Conservation (phyloP, 2,888 invertebrate genomes). For the Glyphotaelius pellucidus region DNA sequence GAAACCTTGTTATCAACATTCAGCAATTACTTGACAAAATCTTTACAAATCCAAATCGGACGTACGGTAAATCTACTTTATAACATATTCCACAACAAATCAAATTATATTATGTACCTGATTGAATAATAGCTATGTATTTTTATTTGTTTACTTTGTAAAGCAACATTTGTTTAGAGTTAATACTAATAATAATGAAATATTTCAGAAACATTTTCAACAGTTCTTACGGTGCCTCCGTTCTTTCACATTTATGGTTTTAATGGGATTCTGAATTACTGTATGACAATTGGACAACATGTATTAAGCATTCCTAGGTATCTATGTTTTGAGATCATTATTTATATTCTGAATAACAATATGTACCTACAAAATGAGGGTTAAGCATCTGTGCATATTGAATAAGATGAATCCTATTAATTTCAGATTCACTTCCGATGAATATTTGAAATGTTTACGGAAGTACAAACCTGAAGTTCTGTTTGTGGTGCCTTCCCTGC, state of each 20-base stretch:
- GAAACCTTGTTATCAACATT: constrained; percentile 80
- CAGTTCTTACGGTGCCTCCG: constrained; percentile 82
- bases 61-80: constrained; percentile 21
- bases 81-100: not conserved
- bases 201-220: constrained; percentile 62
- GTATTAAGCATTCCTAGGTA: constrained; percentile 82
- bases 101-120: not conserved
- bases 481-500: constrained; percentile 87
- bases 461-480: constrained; percentile 79
- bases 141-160: not conserved
- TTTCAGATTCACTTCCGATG: constrained; percentile 82
- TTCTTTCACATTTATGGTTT: constrained; percentile 90
- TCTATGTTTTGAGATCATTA: not conserved
- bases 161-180: not conserved
- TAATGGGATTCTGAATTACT: constrained; percentile 81
- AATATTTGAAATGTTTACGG: constrained; percentile 81
- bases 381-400: not conserved
- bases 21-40: constrained; percentile 71
- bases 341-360: not conserved
- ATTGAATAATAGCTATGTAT: not conserved
- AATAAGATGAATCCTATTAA: not conserved
- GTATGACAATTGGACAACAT: constrained; percentile 79
- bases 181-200: not conserved
- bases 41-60: constrained; percentile 21
- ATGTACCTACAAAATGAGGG: not conserved